Evolutionary conservation across 2,888 invertebrate genomes (phyloP), one percentile per base, ranked within the genome.

Genomic region (Callimorpha dominula): DNA sequence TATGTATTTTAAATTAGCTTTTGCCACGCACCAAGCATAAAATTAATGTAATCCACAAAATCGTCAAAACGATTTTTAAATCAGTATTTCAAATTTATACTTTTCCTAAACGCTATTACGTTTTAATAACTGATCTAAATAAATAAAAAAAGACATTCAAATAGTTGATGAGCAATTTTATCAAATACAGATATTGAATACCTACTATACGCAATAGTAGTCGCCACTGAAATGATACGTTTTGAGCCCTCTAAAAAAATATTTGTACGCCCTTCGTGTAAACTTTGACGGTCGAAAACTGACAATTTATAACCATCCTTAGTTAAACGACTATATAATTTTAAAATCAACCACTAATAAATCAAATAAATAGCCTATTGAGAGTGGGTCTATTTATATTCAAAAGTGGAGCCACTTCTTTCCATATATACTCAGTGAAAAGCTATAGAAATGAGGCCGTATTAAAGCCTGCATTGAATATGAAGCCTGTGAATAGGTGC

Each of bases 301-400:
- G 40, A 50, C 17, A 50, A 40, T 68, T 57, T 68, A 20, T 57
- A 14, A 20, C 43, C 43, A 14, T 15, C 67, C 12, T 68, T 9
- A 40, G 11, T 8, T n/a, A 20, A 54, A 67, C 15, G 57, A 20
- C 50, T 50, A 42, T 14, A 6, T 46, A 63, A 42, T 70, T 70
- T 70, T 52, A 64, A 64, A 64, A 52, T 64, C 49, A 52, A 54
- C 70, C 14, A 64, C 20, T 15, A 52, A 70, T 70, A 50, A 70
- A 70, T 63, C 52, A 70, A 52, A 52, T 64, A 71, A 60, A 65
- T 40, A 62, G n/a, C 17, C 65, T 65, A 50, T 71, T 50, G 40
- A 62, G 62, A 71, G 49, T 42, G 42, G 43, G 7, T 66, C 50
- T 40, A 71, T 60, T 50, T 57, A 49, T 66, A 62, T 40, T 40